Conservation (phyloP, 2,113 vertebrate species). For the Hemiscyllium ocellatum region DNA sequence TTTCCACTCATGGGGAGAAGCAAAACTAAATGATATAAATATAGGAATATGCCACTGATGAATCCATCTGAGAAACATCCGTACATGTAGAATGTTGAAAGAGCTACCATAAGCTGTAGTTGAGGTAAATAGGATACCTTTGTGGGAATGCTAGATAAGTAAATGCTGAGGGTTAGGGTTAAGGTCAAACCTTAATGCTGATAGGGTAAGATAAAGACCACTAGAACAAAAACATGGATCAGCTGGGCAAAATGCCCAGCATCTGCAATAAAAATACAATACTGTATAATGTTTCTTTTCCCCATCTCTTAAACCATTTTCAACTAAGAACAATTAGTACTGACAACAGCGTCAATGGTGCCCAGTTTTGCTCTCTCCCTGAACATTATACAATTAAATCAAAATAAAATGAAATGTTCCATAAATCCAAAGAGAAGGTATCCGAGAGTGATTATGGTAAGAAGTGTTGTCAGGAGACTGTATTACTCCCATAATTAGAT, state of each 20-base stretch:
- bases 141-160: neutral
- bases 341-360: neutral
- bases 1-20: neutral
- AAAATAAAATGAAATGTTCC: neutral
- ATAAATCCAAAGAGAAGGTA: conserved; percentile 13
- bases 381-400: neutral
- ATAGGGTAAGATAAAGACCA: neutral
- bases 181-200: neutral
- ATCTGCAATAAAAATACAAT: neutral
- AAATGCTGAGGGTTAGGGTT: neutral
- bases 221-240: neutral
- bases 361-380: neutral
- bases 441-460: neutral
- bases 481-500: conserved; percentile 27
- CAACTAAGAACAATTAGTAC: neutral
- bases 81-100: neutral
- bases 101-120: neutral
- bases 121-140: neutral
- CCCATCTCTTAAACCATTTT: neutral
- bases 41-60: neutral
- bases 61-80: neutral
- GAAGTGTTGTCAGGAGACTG: conserved; percentile 16
- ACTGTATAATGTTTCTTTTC: neutral
- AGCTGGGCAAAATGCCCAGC: neutral
- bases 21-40: neutral